Evolutionary conservation across 2,797 vertebrate species (phyloP).

Genomic region (Coregonus sp.): DNA sequence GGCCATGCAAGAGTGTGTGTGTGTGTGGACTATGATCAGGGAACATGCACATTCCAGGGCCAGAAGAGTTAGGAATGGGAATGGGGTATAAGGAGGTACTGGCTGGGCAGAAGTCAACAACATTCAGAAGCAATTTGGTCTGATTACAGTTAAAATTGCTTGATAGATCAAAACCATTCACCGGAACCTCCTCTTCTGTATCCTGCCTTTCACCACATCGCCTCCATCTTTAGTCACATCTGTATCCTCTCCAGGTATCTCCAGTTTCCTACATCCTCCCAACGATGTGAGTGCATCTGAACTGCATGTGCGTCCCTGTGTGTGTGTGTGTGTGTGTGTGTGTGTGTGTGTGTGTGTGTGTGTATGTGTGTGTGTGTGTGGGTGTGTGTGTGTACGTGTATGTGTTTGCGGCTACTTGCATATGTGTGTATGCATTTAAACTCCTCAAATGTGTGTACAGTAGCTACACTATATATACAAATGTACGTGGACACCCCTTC

Average conservation of each 20-base stretch:
- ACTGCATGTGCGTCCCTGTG: constrained; percentile 27
- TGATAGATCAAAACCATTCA: constrained; percentile 60
- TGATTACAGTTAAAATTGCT: constrained; percentile 66
- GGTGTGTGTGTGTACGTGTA: not conserved
- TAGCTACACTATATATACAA: not conserved
- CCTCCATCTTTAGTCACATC: not conserved
- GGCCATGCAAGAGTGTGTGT: not conserved
- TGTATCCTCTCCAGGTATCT: constrained; percentile 37
- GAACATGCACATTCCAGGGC: constrained; percentile 34
- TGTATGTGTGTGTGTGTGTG: constrained; percentile 6
- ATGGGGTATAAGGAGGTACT: constrained; percentile 22
- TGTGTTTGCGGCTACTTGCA: no score
- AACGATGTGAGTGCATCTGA: constrained; percentile 1
- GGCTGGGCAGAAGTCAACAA: constrained; percentile 40
- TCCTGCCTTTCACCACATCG: constrained; percentile 3
- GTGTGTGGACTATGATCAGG: constrained; percentile 17
- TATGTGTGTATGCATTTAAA: not conserved
- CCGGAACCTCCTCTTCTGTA: constrained; percentile 11
- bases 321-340: constrained; percentile 11
- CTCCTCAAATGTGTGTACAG: constrained; percentile 10
- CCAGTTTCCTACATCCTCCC: constrained; percentile 37
- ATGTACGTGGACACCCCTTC: no score
- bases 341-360: not conserved
- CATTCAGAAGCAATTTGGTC: constrained; percentile 72
- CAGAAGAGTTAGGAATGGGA: constrained; percentile 45